Evolutionary conservation across 2,113 vertebrate genomes (phyloP).

Genomic region (Daubentonia madagascariensis): DNA sequence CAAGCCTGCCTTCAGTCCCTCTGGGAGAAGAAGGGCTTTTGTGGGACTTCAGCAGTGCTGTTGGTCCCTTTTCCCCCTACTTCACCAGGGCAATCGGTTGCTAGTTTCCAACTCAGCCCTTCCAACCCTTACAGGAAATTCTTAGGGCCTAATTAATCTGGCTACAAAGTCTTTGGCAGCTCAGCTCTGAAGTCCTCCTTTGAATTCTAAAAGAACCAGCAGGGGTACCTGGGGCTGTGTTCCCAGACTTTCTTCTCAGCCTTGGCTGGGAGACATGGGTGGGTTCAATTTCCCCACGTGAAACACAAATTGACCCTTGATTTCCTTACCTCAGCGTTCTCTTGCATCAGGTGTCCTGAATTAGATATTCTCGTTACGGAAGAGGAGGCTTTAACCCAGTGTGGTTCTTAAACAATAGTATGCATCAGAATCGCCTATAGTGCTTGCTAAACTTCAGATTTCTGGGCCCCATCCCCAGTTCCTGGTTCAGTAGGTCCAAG

Average conservation of each 20-base stretch:
- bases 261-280: neutral
- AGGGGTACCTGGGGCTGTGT: neutral
- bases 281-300: neutral
- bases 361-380: neutral
- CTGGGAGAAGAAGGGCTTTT: neutral
- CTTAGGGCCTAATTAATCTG: conserved; percentile 57
- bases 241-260: neutral
- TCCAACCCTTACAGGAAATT: conserved; percentile 59
- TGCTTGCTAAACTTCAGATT: neutral
- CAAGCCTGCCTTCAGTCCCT: conserved; percentile 22
- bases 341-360: neutral
- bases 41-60: neutral
- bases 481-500: neutral
- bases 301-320: neutral
- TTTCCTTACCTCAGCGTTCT: neutral
- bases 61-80: neutral
- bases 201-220: conserved; percentile 48
- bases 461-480: neutral
- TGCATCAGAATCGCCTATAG: neutral
- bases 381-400: neutral
- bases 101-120: conserved; percentile 53
- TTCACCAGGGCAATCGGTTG: conserved; percentile 24
- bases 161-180: conserved; percentile 51
- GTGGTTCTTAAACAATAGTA: neutral
- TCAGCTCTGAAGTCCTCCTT: conserved; percentile 29